Evolutionary conservation across 2,888 invertebrate genomes (phyloP).

Genomic region (Perithous albicinctus): DNA sequence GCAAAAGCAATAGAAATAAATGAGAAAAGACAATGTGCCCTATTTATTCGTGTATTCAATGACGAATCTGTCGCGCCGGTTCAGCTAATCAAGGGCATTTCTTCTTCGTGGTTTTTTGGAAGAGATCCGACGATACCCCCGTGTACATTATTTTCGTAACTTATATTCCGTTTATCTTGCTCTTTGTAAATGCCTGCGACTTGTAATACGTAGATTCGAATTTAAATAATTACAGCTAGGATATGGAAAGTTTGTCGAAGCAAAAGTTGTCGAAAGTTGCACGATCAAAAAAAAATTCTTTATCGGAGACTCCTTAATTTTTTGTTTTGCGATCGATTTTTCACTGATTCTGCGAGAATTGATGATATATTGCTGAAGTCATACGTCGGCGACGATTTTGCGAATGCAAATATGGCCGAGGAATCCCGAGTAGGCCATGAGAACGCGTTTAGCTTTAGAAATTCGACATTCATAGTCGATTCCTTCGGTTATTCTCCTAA

Average conservation of each 20-base stretch:
- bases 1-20: constrained; percentile 35
- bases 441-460: constrained; percentile 8
- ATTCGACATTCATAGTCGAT: constrained; percentile 12
- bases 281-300: constrained; percentile 21
- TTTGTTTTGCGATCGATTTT: constrained; percentile 41
- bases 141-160: constrained; percentile 73
- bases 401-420: neutral
- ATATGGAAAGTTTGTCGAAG: constrained; percentile 1
- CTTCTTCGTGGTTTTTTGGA: constrained; percentile 62
- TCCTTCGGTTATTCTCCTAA: constrained; percentile 5
- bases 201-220: constrained; percentile 55
- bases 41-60: constrained; percentile 44
- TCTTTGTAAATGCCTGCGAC: constrained; percentile 62
- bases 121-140: constrained; percentile 64
- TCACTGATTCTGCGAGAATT: neutral
- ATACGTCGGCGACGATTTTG: neutral
- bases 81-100: constrained; percentile 44
- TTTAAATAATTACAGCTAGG: neutral
- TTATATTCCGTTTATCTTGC: constrained; percentile 70
- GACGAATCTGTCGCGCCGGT: constrained; percentile 37
- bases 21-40: constrained; percentile 15
- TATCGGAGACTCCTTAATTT: neutral
- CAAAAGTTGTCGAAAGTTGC: constrained; percentile 6
- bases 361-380: neutral
- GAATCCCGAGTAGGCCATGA: neutral